Evolutionary conservation across 2,888 invertebrate species (phyloP).

Genomic region (Pseudeuparius sepicola): DNA sequence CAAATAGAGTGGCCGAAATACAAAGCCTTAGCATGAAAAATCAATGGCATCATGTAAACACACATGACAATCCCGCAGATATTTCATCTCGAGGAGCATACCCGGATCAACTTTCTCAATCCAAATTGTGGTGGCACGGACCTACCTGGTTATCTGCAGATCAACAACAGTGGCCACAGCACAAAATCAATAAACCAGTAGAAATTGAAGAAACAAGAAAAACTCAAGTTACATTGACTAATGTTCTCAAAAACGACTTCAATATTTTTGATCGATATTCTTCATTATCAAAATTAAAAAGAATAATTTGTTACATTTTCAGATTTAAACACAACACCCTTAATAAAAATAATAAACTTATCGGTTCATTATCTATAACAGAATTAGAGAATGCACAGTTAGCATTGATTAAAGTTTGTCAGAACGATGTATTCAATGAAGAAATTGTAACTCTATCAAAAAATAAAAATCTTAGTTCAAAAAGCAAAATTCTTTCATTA

Average conservation of each 20-base stretch:
- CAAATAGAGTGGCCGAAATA: constrained; percentile 18
- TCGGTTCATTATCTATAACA: too few relatives aligned
- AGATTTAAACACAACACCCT: background rate
- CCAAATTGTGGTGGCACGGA: constrained; percentile 13
- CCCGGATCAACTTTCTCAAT: constrained; percentile 10
- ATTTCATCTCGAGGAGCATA: constrained; percentile 18
- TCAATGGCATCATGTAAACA: constrained; percentile 18
- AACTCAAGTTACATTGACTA: too few relatives aligned
- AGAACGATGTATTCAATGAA: too few relatives aligned
- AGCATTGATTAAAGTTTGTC: too few relatives aligned
- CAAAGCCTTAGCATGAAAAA: constrained; percentile 10
- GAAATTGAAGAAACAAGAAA: too few relatives aligned
- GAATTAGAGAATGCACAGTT: too few relatives aligned
- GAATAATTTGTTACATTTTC: background rate
- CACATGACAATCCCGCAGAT: constrained; percentile 22
- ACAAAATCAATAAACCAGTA: too few relatives aligned
- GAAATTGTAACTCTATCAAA: too few relatives aligned
- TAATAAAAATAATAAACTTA: background rate
- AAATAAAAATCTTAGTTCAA: too few relatives aligned
- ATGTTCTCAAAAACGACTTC: too few relatives aligned
- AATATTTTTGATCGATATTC: background rate
- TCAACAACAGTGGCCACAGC: constrained; percentile 7
- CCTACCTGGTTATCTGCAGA: constrained; percentile 9
- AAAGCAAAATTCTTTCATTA: constrained; percentile 7
- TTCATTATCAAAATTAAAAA: background rate